Percentiles rank a stretch among this genome's conserved stretches.
Conservation (phyloP, 2,888 invertebrate species). For the Epistrophella euchroma region DNA sequence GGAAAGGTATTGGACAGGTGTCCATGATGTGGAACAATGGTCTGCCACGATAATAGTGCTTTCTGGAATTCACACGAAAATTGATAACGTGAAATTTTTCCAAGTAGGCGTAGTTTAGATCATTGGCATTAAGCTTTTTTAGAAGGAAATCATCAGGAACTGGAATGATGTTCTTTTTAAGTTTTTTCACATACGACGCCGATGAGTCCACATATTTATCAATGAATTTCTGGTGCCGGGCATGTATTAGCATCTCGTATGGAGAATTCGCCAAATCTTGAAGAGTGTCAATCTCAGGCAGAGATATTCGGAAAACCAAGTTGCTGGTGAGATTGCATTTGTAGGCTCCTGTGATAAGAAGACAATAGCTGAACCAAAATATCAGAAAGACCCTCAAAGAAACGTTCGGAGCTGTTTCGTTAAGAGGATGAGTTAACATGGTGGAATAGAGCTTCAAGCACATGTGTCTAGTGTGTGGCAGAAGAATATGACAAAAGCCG, state of each 20-base stretch:
- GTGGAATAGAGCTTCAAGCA: constrained; percentile 78
- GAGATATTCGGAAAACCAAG: constrained; percentile 80
- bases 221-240: constrained; percentile 83
- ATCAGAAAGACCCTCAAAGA: constrained; percentile 79
- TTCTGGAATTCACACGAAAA: constrained; percentile 78
- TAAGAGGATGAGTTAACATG: constrained; percentile 79
- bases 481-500: constrained; percentile 76
- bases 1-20: constrained; percentile 86
- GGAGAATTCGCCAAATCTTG: constrained; percentile 79
- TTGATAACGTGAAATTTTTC: constrained; percentile 84
- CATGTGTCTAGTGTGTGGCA: constrained; percentile 54
- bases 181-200: constrained; percentile 74
- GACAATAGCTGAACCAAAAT: constrained; percentile 81
- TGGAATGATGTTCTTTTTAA: constrained; percentile 82
- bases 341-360: constrained; percentile 81
- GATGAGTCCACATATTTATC: constrained; percentile 82
- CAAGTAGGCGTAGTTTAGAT: constrained; percentile 84
- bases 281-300: constrained; percentile 81
- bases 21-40: constrained; percentile 84
- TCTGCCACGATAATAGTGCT: constrained; percentile 82
- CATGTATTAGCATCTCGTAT: constrained; percentile 81
- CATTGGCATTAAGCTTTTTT: constrained; percentile 82
- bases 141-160: constrained; percentile 83
- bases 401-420: constrained; percentile 65
- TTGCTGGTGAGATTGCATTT: constrained; percentile 82